Base-by-base conservation (phyloP, 1,140 invertebrate genomes). In the Zaprionus ornatus region DNA sequence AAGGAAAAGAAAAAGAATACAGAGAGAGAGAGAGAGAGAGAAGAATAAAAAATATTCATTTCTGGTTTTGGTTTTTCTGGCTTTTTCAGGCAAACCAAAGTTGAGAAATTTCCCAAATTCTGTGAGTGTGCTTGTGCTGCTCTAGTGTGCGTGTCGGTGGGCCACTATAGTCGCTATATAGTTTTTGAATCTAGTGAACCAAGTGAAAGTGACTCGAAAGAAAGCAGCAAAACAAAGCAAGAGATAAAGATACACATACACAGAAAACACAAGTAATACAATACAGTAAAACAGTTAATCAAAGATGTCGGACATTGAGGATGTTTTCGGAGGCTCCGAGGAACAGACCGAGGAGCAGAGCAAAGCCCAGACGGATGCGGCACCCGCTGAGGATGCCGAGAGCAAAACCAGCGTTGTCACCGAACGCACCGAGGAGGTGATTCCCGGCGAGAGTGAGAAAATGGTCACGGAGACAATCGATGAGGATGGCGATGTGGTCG, bases 401-500 rank as follows among this genome's bases (percentile, higher is more conserved):
- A 86, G 79, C 71, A 90, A 90, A 60, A 86, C 17, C 62, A 90
- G 86, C 52, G 82, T 90, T 7, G 82, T 90, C 10, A 90, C 86
- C 10, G 86, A 90, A 25, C 63, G 61, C 27, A 91, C 79, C 65
- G 88, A 92, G 72, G 88, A 92, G 55, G 76, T 90, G 5, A 81
- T 92, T 50, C 78, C 82, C 65, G 91, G 84, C 10, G 91, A 91
- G 56, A 91, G 69, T 56, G 91, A 92, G 50, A 82, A 91, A 77
- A 90, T 92, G 79, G 79, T 92, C 55, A 91, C 85, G n/a, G 91
- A 92, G 56, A 80, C 73, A 45, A 84, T 92, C 42, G 91, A 92
- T n/a, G 91, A 92, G 56, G 91, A 92, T 55, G 91, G 91, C 54
- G 91, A 92, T 42, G 91, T 90, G 17, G 88, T 92, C 9, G 91